A percentile compares a stretch with the other conserved stretches of the same genome.
Evolutionary conservation across 2,888 invertebrate species (phyloP).

Genomic region (Eristalinus sepulchralis): DNA sequence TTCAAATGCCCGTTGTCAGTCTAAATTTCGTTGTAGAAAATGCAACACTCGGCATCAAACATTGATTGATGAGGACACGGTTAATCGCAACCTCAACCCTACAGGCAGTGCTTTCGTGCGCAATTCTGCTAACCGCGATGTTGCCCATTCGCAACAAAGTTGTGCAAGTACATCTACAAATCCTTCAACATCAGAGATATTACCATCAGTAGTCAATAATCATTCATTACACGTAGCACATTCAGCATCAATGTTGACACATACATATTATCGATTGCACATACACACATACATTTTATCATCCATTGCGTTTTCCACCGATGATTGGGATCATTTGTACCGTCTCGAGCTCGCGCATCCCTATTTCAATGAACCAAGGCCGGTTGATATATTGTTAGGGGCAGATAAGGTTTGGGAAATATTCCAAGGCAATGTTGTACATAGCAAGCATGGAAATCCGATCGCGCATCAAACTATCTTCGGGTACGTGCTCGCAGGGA

Average conservation of each 20-base stretch:
- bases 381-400: constrained; percentile 9
- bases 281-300: constrained; percentile 6
- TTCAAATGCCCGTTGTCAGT: no score
- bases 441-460: constrained; percentile 4
- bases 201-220: no score
- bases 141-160: no score
- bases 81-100: no score
- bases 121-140: no score
- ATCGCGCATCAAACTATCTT: constrained; percentile 32
- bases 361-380: not conserved
- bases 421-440: no score
- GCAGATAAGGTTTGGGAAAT: no score
- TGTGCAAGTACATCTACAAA: constrained; percentile 17
- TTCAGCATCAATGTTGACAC: not conserved
- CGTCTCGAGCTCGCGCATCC: constrained; percentile 12
- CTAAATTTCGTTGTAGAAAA: no score
- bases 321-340: not conserved
- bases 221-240: no score
- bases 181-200: constrained; percentile 77
- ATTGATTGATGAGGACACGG: no score
- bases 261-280: not conserved
- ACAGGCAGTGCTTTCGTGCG: no score
- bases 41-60: no score
- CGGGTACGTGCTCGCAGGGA: constrained; percentile 27
- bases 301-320: not conserved